A percentile compares a stretch with the other conserved stretches of the same genome.
These are phyloP conservation scores for Chironomus striatipennis DNA, from an alignment of 1,140 invertebrate species.

Conservation along the genomic window DNA sequence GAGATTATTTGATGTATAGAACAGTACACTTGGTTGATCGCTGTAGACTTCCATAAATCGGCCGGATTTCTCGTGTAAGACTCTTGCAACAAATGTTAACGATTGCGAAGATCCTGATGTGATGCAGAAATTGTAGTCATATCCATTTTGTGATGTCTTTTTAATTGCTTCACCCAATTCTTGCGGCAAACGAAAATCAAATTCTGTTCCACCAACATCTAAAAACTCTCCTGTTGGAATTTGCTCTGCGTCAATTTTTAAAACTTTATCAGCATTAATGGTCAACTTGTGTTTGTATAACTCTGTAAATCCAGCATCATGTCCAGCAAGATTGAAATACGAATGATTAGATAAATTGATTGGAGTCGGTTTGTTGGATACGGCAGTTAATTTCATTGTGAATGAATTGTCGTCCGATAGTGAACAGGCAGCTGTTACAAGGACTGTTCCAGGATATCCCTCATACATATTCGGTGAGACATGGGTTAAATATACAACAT, in stretches of 20 bases:
- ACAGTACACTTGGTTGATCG: conserved; percentile 63
- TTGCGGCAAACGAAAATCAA: conserved; percentile 56
- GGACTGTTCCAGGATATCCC: conserved; percentile 73
- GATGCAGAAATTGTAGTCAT: conserved; percentile 71
- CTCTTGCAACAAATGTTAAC: conserved; percentile 31
- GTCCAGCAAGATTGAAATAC: conserved; percentile 89
- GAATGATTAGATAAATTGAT: conserved; percentile 89
- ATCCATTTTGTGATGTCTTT: conserved; percentile 48
- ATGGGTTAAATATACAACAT: conserved; percentile 54
- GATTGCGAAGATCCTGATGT: conserved; percentile 29
- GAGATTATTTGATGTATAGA: conserved; percentile 58
- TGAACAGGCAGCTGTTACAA: conserved; percentile 58
- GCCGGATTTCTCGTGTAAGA: conserved; percentile 49
- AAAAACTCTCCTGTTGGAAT: conserved; percentile 72
- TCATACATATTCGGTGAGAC: conserved; percentile 73
- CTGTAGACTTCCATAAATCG: conserved; percentile 54
- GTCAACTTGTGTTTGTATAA: conserved; percentile 64
- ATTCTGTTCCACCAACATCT: conserved; percentile 52
- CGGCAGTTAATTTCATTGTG: conserved; percentile 60
- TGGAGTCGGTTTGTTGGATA: conserved; percentile 65
- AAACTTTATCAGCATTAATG: conserved; percentile 68
- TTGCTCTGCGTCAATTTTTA: conserved; percentile 58
- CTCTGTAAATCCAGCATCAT: conserved; percentile 46
- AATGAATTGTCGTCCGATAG: conserved; percentile 65
- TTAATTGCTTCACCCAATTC: conserved; percentile 44